Evolutionary conservation across 1,140 invertebrate genomes (phyloP), one percentile per base, ranked within the genome.

Genomic region (Agraylea sexmaculata): DNA sequence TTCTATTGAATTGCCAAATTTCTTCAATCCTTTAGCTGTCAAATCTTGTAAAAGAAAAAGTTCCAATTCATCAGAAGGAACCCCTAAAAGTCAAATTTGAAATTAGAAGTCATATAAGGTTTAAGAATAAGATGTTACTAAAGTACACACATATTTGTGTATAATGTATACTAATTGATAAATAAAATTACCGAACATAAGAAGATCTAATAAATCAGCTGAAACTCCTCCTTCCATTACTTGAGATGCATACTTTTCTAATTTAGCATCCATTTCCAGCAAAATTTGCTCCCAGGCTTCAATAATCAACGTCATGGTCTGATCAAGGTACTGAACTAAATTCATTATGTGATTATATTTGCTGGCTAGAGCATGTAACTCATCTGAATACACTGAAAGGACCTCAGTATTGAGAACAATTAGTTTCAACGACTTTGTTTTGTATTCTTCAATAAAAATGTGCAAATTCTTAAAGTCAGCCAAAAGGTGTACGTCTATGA

Each of bases 221-320:
- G 87, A 83, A 5, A 92, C 76, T 36, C 77, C 80, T 16, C 84
- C 84, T 53, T 79, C 74, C 27, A 76, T 75, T 39, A 84, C 77
- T 41, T 77, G 75, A 48, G 80, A 77, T 19, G 86, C 87, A 72
- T 92, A 95, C 44, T 81, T 79, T 6, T 83, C 77, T 42, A 96
- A 69, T 64, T 95, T 95, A 30, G 84, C 80, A 60, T 96, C 90
- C 75, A 96, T 87, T 69, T 95, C 91, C 16, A 92, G 56, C 11
- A 95, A 67, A 51, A 94, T 90, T 43, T 87, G 89, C 64, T 95
- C 91, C 87, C 89, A 95, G 0, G 87, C 83, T 66, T 94, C 90
- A 30, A 75, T 81, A 51, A 94, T 83, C n/a, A 84, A 81, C 48
- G 75, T 74, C 56, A 88, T 78, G 2, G 83, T 83, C 49, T 78